phyloP scores from a whole-genome alignment of 2,113 vertebrate species.

The Daubentonia madagascariensis region DNA sequence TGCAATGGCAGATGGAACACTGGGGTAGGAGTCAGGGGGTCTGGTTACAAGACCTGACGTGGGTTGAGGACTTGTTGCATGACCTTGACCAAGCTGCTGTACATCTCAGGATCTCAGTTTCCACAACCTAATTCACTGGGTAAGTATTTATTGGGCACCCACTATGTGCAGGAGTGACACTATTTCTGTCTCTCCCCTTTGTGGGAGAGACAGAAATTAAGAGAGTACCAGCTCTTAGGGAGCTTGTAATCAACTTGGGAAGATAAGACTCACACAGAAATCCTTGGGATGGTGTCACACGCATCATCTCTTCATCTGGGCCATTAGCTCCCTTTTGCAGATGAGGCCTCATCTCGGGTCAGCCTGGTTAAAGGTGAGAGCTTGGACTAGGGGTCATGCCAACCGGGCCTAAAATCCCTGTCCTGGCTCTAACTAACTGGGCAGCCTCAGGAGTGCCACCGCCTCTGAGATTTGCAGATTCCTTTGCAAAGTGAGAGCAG shows the following conservation, averaged over 20 bases:
- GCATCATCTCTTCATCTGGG: background rate
- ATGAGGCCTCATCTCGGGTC: background rate
- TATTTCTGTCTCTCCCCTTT: background rate
- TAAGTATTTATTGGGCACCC: background rate
- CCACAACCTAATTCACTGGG: background rate
- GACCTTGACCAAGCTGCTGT: background rate
- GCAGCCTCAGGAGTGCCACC: background rate
- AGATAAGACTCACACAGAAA: background rate
- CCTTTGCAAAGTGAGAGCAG: background rate
- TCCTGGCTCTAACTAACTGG: background rate
- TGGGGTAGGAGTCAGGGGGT: background rate
- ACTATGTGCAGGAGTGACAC: background rate
- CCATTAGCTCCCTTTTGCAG: background rate
- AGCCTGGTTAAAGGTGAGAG: background rate
- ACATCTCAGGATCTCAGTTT: background rate
- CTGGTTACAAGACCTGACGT: background rate
- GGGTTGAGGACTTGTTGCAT: background rate
- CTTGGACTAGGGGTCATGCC: background rate
- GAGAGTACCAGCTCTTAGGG: background rate
- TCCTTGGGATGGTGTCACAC: background rate
- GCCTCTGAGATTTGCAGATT: background rate
- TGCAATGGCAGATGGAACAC: background rate
- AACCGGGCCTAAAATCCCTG: background rate
- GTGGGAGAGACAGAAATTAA: background rate
- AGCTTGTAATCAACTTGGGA: background rate